Evolutionary conservation across 1,140 invertebrate species (phyloP), one percentile per base, ranked within the genome.

Genomic region (Batillaria attramentaria): DNA sequence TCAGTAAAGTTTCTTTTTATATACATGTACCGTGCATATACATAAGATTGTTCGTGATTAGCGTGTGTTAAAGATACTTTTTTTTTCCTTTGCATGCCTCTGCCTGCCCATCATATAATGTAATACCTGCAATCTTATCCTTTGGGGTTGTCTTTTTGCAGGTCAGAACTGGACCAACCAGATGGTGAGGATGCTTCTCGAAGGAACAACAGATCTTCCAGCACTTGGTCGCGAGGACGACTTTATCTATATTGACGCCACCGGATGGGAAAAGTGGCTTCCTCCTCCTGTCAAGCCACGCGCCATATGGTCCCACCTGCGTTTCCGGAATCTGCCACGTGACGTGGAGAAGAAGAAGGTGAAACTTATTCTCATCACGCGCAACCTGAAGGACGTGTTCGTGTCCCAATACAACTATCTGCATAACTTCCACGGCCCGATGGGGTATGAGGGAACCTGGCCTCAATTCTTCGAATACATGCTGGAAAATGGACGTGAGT

Each of bases 301-400:
- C 6, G 77, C 80, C 13, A 46, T 86, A 3, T 78, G 80, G 37
- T 77, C 80, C 18, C 84, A 86, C 65, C 50, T 80, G 13, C 39
- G 69, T 18, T 79, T 78, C 39, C 70, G 73, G 4, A 41, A 76
- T 37, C 66, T 86, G 24, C 85, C 85, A 3, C 62, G 66, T 33
- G 72, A 80, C 31, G 69, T 83, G 18, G 10, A 66, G 4, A 69
- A 74, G 50, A 65, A 80, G 37, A 77, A 81, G 57, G 60, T 65
- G 20, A 86, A 83, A 77, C 72, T 84, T 24, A 76, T 85, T 39
- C 82, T 81, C 68, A 42, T 81, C 31, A 65, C 77, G 33, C 73
- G 85, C 28, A 85, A 86, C 74, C 84, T 82, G n/a, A 86, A 86
- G 77, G 84, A 85, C 72, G 81, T 82, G 8, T 77, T 78, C 5